Evolutionary conservation across 2,888 invertebrate species (phyloP).

Genomic region (Stratiomys singularior): DNA sequence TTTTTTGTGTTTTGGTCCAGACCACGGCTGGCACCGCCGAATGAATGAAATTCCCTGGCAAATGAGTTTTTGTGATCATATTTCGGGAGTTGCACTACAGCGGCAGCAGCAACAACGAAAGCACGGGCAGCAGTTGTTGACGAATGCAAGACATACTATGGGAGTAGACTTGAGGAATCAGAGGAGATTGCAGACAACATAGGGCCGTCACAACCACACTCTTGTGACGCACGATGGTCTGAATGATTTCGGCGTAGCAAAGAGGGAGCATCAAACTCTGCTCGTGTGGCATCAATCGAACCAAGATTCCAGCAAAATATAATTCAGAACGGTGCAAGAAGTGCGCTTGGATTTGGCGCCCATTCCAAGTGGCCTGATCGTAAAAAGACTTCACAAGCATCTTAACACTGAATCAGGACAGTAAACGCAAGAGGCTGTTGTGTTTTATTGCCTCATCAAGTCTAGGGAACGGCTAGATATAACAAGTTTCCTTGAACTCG

Average conservation of each 20-base stretch:
- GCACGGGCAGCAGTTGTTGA: conserved; percentile 11
- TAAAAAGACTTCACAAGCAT: background rate
- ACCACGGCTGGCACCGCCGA: background rate
- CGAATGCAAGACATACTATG: conserved; percentile 6
- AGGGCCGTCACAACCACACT: background rate
- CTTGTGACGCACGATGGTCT: background rate
- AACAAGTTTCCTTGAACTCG: too few species aligned
- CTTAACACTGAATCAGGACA: background rate
- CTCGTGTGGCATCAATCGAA: background rate
- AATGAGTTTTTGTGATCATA: background rate
- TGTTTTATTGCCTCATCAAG: background rate
- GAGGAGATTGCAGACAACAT: background rate
- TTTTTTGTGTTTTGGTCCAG: conserved; percentile 8
- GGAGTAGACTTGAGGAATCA: background rate
- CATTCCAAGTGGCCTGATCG: background rate
- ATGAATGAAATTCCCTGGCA: conserved; percentile 26
- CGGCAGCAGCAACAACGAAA: background rate
- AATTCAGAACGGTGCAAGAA: background rate
- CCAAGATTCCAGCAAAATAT: background rate
- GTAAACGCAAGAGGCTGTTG: background rate
- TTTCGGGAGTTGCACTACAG: background rate
- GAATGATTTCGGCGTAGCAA: background rate
- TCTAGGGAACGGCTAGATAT: background rate
- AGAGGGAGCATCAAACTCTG: conserved; percentile 14
- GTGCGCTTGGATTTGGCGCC: background rate